These are phyloP conservation scores for Ancistrus triradiatus DNA, from an alignment of 2,113 vertebrate genomes.

Conservation along the genomic window DNA sequence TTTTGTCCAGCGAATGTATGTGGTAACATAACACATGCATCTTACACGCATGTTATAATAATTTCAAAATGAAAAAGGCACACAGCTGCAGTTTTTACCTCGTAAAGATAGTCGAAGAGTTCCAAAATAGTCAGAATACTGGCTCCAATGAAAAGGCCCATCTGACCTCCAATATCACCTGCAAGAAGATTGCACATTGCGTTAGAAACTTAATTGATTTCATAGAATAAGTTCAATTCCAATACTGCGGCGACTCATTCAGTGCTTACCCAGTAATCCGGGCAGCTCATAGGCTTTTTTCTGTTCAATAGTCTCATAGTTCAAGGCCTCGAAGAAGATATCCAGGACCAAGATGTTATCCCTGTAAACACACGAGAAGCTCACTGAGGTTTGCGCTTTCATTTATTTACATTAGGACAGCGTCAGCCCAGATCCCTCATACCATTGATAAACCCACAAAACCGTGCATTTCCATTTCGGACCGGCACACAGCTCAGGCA, in stretches of 20 bases:
- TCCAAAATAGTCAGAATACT: conserved; percentile 95
- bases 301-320: conserved; percentile 98
- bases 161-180: conserved; percentile 98
- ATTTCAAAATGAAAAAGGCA: too few relatives aligned
- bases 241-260: neutral
- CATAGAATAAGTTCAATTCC: too few relatives aligned
- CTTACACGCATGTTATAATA: too few relatives aligned
- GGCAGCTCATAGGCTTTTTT: conserved; percentile 97
- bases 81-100: conserved; percentile 70
- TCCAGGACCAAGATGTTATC: conserved; percentile 98
- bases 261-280: conserved; percentile 87
- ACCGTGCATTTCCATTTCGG: neutral
- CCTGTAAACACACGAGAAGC: conserved; percentile 62
- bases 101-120: conserved; percentile 94
- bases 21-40: too few relatives aligned
- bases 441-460: neutral
- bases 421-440: neutral
- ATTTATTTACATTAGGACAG: neutral
- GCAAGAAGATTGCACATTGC: neutral
- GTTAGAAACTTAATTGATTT: too few relatives aligned
- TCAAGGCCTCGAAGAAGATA: conserved; percentile 96
- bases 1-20: too few relatives aligned
- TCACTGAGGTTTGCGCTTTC: neutral
- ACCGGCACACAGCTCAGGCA: neutral
- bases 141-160: conserved; percentile 97